Evolutionary conservation across 2,797 vertebrate genomes (phyloP).

Genomic region (Podargus strigoides): DNA sequence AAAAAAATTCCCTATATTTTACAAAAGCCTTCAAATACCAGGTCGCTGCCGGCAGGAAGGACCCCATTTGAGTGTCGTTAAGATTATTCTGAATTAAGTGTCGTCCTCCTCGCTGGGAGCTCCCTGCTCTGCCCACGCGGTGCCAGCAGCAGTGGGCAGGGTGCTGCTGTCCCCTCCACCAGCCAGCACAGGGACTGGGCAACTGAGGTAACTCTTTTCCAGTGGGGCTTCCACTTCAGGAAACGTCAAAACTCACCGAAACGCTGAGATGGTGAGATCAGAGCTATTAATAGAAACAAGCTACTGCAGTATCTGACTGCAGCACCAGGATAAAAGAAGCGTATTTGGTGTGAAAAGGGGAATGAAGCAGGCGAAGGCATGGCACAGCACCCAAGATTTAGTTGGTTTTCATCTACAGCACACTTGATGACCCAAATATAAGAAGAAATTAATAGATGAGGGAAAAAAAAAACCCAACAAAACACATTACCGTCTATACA

Average conservation of each 20-base stretch:
- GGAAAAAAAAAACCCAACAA: accelerated
- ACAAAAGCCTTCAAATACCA: background rate
- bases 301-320: slow-evolving; percentile 63
- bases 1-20: background rate
- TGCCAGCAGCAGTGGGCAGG: background rate
- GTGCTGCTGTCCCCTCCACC: accelerated
- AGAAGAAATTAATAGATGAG: background rate
- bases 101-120: background rate
- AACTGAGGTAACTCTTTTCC: background rate
- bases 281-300: slow-evolving; percentile 64
- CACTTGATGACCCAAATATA: accelerated
- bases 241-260: slow-evolving; percentile 13
- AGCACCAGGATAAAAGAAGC: background rate
- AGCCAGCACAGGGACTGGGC: accelerated
- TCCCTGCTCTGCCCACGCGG: background rate
- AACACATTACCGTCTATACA: too few species aligned
- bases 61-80: background rate
- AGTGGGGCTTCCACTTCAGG: background rate
- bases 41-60: accelerated
- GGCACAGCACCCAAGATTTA: background rate
- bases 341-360: background rate
- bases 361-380: accelerated
- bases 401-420: background rate
- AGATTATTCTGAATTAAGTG: background rate
- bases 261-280: slow-evolving; percentile 46